These are phyloP conservation scores for Falco punctatus DNA, from an alignment of 2,113 vertebrate genomes.

Conservation along the genomic window DNA sequence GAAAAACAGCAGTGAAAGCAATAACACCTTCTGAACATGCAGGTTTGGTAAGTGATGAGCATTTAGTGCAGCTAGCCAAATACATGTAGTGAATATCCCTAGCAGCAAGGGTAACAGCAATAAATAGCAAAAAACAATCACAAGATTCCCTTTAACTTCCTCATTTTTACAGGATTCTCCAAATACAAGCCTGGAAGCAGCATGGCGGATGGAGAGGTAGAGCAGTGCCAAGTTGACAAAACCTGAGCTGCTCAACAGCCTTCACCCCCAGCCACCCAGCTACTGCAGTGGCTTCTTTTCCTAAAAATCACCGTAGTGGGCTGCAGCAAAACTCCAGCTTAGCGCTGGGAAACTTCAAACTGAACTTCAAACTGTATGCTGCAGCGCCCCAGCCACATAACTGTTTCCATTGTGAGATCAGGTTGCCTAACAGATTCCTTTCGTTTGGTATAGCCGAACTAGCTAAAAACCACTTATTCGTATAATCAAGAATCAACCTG, in stretches of 20 bases:
- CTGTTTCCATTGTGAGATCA: background rate
- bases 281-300: background rate
- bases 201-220: background rate
- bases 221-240: background rate
- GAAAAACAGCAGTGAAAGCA: background rate
- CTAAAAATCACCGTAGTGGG: background rate
- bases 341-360: background rate
- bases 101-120: background rate
- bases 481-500: background rate
- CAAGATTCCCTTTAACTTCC: background rate
- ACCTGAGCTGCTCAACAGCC: background rate
- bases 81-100: background rate
- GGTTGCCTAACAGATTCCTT: background rate
- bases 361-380: background rate
- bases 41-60: background rate
- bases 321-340: background rate
- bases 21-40: background rate
- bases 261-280: background rate
- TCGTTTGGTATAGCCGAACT: background rate
- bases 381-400: background rate
- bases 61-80: background rate
- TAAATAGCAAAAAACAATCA: background rate
- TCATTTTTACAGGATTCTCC: background rate
- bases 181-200: background rate
- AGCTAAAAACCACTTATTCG: background rate